Evolutionary conservation across 2,888 invertebrate genomes (phyloP).

Genomic region (Leptopterna dolabrata): DNA sequence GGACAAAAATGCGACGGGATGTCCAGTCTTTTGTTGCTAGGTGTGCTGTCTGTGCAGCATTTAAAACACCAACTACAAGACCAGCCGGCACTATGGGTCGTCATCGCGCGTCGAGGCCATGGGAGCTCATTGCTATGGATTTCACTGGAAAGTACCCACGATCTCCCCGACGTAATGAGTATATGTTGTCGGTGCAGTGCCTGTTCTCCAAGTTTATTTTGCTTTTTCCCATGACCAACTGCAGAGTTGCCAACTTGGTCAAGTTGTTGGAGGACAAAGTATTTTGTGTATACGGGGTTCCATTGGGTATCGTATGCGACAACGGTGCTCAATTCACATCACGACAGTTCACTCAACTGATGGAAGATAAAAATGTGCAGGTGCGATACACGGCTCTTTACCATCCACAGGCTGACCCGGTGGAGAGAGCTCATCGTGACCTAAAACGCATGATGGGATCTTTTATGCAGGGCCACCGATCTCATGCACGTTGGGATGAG

Average conservation of each 20-base stretch:
- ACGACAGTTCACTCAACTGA: conserved; percentile 49
- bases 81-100: conserved; percentile 1
- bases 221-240: conserved; percentile 53
- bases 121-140: conserved; percentile 50
- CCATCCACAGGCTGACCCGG: conserved; percentile 63
- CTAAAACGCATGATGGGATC: conserved; percentile 61
- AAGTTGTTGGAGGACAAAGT: conserved; percentile 52
- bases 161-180: neutral
- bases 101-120: conserved; percentile 50
- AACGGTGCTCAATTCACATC: conserved; percentile 62
- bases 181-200: conserved; percentile 60
- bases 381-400: conserved; percentile 57
- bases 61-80: neutral
- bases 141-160: conserved; percentile 15
- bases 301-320: conserved; percentile 60
- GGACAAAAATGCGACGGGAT: neutral
- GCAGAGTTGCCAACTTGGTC: neutral
- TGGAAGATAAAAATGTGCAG: conserved; percentile 39
- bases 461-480: conserved; percentile 56
- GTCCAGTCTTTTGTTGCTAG: neutral
- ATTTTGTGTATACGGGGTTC: conserved; percentile 60
- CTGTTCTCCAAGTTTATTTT: conserved; percentile 63
- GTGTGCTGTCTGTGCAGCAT: neutral
- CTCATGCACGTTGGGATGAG: conserved; percentile 58
- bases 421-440: conserved; percentile 61